Percentiles rank a stretch among this genome's conserved stretches.
phyloP scores from a whole-genome alignment of 2,113 vertebrate species.

The Cyprinodon tularosa region DNA sequence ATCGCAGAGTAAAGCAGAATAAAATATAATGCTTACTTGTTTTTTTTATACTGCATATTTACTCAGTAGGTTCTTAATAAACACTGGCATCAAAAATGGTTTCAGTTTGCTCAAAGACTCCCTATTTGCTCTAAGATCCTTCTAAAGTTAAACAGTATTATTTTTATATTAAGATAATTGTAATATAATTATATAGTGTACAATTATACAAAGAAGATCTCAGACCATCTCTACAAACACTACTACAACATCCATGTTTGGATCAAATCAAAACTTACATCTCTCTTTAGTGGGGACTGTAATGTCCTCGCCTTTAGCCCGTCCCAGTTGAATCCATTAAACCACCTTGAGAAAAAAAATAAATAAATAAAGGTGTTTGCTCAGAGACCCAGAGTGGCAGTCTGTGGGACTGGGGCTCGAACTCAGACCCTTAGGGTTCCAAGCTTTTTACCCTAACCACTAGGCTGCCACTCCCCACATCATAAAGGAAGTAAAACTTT shows the following conservation, averaged over 20 bases:
- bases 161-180: neutral
- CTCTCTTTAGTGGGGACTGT: conserved; percentile 87
- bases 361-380: neutral
- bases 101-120: neutral
- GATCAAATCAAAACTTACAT: conserved; percentile 72
- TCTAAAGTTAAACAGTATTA: neutral
- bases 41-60: neutral
- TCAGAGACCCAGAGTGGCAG: neutral
- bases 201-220: neutral
- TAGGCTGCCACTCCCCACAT: too few species aligned
- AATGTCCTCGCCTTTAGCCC: conserved; percentile 85
- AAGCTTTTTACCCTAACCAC: too few species aligned
- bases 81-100: neutral
- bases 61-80: neutral
- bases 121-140: neutral
- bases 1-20: neutral
- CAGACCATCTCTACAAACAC: neutral
- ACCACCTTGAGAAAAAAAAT: conserved; percentile 81
- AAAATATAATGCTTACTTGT: too few species aligned
- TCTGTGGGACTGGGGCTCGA: too few species aligned
- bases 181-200: too few species aligned
- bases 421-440: too few species aligned
- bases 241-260: neutral
- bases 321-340: conserved; percentile 93
- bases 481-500: neutral